These are phyloP conservation scores for Progne subis DNA, from an alignment of 2,113 vertebrate genomes.

Conservation along the genomic window DNA sequence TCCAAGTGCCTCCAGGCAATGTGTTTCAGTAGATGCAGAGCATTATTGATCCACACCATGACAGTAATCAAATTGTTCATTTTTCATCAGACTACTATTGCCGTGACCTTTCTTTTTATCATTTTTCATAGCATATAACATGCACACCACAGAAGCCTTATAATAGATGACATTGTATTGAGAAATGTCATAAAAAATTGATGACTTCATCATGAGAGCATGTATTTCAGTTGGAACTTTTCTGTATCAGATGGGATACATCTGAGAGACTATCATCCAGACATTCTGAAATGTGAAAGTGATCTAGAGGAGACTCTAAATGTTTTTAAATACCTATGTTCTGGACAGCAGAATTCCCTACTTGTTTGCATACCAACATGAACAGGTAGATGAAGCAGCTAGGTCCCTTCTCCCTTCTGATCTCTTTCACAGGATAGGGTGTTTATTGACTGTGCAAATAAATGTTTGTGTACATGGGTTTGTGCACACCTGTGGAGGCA, in stretches of 20 bases:
- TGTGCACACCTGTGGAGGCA: background rate
- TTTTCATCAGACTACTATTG: constrained; percentile 75
- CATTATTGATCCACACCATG: constrained; percentile 84
- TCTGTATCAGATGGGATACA: background rate
- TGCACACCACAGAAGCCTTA: constrained; percentile 42
- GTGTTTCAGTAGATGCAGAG: constrained; percentile 70
- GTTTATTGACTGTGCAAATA: background rate
- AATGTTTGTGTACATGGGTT: background rate
- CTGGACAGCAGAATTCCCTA: background rate
- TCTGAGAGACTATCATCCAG: background rate
- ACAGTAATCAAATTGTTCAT: constrained; percentile 90
- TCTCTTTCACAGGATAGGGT: background rate
- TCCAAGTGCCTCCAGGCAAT: constrained; percentile 78
- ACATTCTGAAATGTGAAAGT: background rate
- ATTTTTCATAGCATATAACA: constrained; percentile 29
- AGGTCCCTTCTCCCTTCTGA: background rate
- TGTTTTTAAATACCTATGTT: background rate
- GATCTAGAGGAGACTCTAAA: background rate
- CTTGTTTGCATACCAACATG: background rate
- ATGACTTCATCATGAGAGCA: constrained; percentile 19
- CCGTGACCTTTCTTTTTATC: constrained; percentile 64
- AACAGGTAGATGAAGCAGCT: background rate
- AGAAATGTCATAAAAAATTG: constrained; percentile 23
- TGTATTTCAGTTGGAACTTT: background rate
- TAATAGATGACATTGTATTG: constrained; percentile 59